Base-by-base conservation (phyloP, 2,888 invertebrate species). In the Dicycla oo region DNA sequence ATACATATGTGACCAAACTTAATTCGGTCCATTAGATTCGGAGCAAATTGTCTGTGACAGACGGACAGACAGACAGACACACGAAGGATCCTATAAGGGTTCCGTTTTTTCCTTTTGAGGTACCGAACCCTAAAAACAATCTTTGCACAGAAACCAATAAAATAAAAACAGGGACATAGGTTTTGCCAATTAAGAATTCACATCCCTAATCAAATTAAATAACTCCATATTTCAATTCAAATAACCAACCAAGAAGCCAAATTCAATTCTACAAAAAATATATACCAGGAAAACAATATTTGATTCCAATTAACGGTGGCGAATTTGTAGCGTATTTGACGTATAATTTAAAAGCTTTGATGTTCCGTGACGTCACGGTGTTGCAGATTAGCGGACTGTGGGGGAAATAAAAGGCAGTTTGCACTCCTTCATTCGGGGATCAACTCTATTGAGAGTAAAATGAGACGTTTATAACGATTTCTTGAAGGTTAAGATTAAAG, bases 261-360 rank as follows among this genome's bases (percentile, higher is more conserved):
- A 83, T 62, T 40, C 76, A 71, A 74, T 74, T 74, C 62, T 13
- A n/a, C 23, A 61, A 69, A 83, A 81, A 82, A 68, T 43, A 61
- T 49, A 15, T 47, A 69, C 73, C 67, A 80, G 73, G 80, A 74
- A 82, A 51, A 80, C 84, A 81, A 78, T 83, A 82, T 87, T 86
- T 82, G 73, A 81, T 87, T 88, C 82, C 87, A 88, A 90, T 90
- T 87, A 87, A 87, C 71, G 79, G 65, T 54, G 66, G 70, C 57
- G 81, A 73, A 85, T 70, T 83, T 58, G 45, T 62, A 62, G 49
- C 82, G 65, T 81, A 82, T 81, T 79, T 73, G 69, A 81, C 69
- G 80, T 82, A 74, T 75, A 80, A 83, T 87, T 87, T 87, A 85
- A 87, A 88, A 82, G 87, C 88, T 90, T 90, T 90, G 90, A 88